Percentiles rank a stretch among this genome's conserved stretches.
phyloP scores from a whole-genome alignment of 1,140 invertebrate genomes.

The Rhagoletis zephyria region DNA sequence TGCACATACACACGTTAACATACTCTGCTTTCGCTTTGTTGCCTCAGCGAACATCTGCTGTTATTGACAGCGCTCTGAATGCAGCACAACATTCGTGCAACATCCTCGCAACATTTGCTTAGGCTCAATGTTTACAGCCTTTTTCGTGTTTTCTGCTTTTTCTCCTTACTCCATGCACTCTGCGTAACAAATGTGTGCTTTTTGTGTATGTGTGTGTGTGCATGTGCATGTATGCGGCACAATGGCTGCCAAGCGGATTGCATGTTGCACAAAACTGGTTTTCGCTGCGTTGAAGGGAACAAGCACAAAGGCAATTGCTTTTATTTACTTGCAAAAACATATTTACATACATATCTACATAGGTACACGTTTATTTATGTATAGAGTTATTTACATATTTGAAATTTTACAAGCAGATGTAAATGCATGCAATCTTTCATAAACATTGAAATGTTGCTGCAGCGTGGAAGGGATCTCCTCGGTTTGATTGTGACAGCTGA shows the following conservation, averaged over 20 bases:
- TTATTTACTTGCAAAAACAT: neutral
- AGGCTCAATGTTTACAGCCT: neutral
- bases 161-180: neutral
- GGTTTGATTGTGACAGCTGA: neutral
- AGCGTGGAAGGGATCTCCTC: neutral
- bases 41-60: too few relatives aligned
- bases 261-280: constrained; percentile 46
- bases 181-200: neutral
- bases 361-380: neutral
- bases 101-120: neutral
- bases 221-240: neutral
- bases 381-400: neutral
- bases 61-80: too few relatives aligned
- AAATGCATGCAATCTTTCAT: neutral
- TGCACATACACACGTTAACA: too few relatives aligned
- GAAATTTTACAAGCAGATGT: neutral
- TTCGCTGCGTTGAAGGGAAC: neutral
- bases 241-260: constrained; percentile 21
- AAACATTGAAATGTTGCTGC: neutral
- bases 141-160: neutral
- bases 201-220: neutral
- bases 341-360: neutral
- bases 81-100: too few relatives aligned
- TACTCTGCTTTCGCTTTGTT: too few relatives aligned
- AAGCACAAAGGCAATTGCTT: neutral